Conservation (phyloP, 1,140 invertebrate genomes). For the Heliconius himera region DNA sequence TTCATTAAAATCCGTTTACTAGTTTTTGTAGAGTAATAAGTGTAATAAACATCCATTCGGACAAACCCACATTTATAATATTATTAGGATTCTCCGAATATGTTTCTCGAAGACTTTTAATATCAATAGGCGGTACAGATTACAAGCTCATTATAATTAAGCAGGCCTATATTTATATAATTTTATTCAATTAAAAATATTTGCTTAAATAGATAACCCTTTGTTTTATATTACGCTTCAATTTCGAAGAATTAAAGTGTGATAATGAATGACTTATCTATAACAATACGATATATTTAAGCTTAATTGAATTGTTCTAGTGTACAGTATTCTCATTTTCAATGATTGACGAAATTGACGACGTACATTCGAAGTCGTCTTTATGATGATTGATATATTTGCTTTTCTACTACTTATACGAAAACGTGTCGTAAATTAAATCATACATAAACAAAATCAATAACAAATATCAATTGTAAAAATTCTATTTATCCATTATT, state of each 20-base stretch:
- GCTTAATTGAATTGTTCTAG: background rate
- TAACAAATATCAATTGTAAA: too few species aligned
- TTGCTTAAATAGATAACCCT: constrained; percentile 4
- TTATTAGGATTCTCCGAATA: background rate
- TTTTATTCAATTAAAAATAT: constrained; percentile 8
- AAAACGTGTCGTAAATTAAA: too few species aligned
- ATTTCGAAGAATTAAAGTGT: background rate
- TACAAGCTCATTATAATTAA: constrained; percentile 6
- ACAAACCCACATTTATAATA: too few species aligned
- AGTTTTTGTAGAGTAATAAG: background rate
- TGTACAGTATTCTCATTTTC: background rate
- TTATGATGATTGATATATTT: background rate
- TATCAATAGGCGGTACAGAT: background rate
- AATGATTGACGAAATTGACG: background rate
- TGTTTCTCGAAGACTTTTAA: background rate
- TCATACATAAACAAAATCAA: too few species aligned
- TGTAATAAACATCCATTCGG: too few species aligned
- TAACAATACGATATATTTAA: background rate
- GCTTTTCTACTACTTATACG: too few species aligned
- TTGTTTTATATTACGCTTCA: constrained; percentile 3
- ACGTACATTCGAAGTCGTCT: background rate
- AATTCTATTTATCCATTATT: too few species aligned
- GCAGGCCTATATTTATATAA: background rate
- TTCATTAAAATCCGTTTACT: background rate
- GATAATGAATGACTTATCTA: background rate